Base-by-base conservation (phyloP, 2,113 vertebrate species). In the Poeciliopsis prolifica region DNA sequence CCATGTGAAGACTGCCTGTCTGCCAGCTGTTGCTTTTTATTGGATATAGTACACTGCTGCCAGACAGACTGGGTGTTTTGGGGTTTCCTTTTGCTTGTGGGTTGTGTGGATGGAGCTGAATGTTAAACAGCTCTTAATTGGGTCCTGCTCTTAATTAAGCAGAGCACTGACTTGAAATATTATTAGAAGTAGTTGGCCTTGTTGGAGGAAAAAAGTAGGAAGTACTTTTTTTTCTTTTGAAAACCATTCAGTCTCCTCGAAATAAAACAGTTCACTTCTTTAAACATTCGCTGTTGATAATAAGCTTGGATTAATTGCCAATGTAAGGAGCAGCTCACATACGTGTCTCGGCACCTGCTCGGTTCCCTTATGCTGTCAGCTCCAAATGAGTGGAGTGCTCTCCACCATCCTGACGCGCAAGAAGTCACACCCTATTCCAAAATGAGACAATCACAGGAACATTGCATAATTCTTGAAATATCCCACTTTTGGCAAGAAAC, bases 11-110 rank as follows among this genome's bases (percentile, higher is more conserved):
- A 29, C 0, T 76, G 48, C 58, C 29, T 31, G 22, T 54, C 15
- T 80, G 37, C 30, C 81, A 87, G 76, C 61, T 84, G 78, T 61
- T 77, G 51, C 54, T 82, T 37, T 84, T 67, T 74, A 26, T 72
- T 72, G 74, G 31, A 64, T 65, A 60, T 13, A 3, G 14, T 26
- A 26, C 40, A 29, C 58, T 2, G 12, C 30, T 60, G 10, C 4
- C 65, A 75, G 48, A 48, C 33, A 68, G 11, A 48, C 70, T 12
- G 19, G 35, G 37, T 62, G 58, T 76, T 37, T 48, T 58, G 2
- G 3, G 60, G 42, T 68, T 29, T 48, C 42, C n/a, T n/a, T 37
- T 42, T 0, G 30, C n/a, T 70, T 61, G 28, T 14, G 24, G 65
- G 68, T n/a, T n/a, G 26, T 4, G 58, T 44, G 65, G 8, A 63